Evolutionary conservation across 2,888 invertebrate genomes (phyloP).

Genomic region (Melolontha melolontha): DNA sequence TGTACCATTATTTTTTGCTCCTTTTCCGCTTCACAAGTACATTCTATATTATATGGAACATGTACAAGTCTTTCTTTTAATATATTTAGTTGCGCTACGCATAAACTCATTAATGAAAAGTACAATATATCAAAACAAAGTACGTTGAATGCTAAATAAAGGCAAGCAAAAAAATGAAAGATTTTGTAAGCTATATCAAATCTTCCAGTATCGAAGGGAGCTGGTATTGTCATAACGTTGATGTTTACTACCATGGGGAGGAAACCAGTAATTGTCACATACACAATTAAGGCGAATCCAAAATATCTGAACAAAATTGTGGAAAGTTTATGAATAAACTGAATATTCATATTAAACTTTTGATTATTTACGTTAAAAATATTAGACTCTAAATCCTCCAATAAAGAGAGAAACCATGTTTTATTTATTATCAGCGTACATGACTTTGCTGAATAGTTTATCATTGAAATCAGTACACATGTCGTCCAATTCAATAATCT

Average conservation of each 20-base stretch:
- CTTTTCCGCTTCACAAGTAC: neutral
- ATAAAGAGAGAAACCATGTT: constrained; percentile 3
- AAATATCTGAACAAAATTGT: constrained; percentile 8
- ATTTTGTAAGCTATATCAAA: constrained; percentile 4
- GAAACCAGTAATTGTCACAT: constrained; percentile 6
- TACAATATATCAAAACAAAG: neutral
- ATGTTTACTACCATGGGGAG: neutral
- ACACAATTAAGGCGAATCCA: neutral
- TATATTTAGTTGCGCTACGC: too few species aligned
- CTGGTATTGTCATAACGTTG: constrained; percentile 4
- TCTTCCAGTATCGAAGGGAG: constrained; percentile 10
- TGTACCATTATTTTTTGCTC: neutral
- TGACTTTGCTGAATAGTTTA: constrained; percentile 3
- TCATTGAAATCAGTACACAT: constrained; percentile 5
- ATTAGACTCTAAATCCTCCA: constrained; percentile 26
- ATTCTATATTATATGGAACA: neutral
- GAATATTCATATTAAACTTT: constrained; percentile 22
- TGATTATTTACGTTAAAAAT: constrained; percentile 28
- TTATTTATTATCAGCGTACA: neutral
- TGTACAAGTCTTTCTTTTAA: constrained; percentile 1
- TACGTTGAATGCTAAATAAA: constrained; percentile 13
- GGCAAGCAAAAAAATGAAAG: constrained; percentile 23
- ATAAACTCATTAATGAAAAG: too few species aligned
- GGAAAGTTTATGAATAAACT: constrained; percentile 1
- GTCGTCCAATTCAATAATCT: neutral